Evolutionary conservation across 2,797 vertebrate species (phyloP).

Genomic region (Harpagifer antarcticus): DNA sequence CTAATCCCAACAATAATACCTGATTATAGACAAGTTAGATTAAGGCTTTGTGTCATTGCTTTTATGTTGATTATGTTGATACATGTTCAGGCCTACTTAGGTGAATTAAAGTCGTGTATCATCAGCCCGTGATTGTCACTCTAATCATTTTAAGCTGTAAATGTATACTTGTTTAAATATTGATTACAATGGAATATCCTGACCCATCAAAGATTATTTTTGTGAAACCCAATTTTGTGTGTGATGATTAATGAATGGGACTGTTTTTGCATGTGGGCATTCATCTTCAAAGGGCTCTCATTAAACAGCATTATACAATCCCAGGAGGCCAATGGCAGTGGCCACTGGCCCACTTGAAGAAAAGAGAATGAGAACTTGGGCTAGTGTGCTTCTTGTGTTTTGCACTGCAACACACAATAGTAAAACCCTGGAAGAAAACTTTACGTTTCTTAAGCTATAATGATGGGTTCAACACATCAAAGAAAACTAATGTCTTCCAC

Average conservation of each 20-base stretch:
- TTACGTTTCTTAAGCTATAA: constrained; percentile 12
- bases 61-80: constrained; percentile 82
- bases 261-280: constrained; percentile 67
- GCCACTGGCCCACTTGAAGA: constrained; percentile 56
- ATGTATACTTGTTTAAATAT: constrained; percentile 55
- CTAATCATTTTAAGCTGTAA: constrained; percentile 61
- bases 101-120: constrained; percentile 70
- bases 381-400: constrained; percentile 26
- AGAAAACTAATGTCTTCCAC: constrained; percentile 22
- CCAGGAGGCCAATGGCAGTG: constrained; percentile 54
- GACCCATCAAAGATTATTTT: constrained; percentile 67
- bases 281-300: constrained; percentile 73
- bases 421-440: background rate
- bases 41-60: constrained; percentile 68
- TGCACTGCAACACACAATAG: constrained; percentile 9
- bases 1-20: constrained; percentile 71
- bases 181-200: constrained; percentile 66
- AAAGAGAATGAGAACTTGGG: constrained; percentile 21
- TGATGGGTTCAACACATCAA: constrained; percentile 21
- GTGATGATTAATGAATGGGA: constrained; percentile 72
- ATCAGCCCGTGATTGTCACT: constrained; percentile 27
- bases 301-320: constrained; percentile 68
- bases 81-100: constrained; percentile 64
- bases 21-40: constrained; percentile 76
- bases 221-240: constrained; percentile 54